These are phyloP conservation scores for Glaucomys volans DNA, from an alignment of 2,113 vertebrate species.

Conservation along the genomic window DNA sequence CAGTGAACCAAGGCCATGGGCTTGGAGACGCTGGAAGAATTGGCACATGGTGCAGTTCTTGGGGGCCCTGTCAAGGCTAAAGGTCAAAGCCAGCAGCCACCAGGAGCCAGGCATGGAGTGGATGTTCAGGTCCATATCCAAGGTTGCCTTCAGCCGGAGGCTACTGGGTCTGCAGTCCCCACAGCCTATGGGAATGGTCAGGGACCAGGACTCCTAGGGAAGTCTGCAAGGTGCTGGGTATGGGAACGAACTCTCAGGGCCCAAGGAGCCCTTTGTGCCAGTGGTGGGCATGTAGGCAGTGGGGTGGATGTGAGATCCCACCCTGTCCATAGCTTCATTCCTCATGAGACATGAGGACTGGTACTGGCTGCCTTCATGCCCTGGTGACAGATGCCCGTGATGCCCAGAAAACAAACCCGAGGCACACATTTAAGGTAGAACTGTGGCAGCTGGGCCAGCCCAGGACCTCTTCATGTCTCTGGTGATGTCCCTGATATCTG, in stretches of 20 bases:
- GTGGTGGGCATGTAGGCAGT: accelerated
- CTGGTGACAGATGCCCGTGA: not conserved
- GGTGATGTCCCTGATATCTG: not conserved
- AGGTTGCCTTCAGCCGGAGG: not conserved
- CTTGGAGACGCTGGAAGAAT: not conserved
- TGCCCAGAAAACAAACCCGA: not conserved
- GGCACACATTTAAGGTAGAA: accelerated
- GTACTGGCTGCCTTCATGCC: not conserved
- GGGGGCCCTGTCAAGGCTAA: not conserved
- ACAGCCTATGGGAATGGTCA: not conserved
- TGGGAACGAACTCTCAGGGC: not conserved
- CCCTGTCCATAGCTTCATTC: not conserved
- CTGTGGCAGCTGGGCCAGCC: not conserved
- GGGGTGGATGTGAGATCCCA: not conserved
- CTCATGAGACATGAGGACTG: not conserved
- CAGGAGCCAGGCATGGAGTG: not conserved
- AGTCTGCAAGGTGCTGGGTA: too few relatives aligned
- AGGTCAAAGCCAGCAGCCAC: not conserved
- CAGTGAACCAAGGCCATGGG: not conserved
- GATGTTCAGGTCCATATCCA: not conserved
- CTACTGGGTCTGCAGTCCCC: not conserved
- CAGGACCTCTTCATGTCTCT: not conserved
- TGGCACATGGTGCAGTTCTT: not conserved
- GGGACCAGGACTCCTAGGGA: too few relatives aligned
- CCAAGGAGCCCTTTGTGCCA: not conserved